These are phyloP conservation scores for Antheraea pernyi DNA, from an alignment of 1,140 invertebrate species.

Conservation along the genomic window DNA sequence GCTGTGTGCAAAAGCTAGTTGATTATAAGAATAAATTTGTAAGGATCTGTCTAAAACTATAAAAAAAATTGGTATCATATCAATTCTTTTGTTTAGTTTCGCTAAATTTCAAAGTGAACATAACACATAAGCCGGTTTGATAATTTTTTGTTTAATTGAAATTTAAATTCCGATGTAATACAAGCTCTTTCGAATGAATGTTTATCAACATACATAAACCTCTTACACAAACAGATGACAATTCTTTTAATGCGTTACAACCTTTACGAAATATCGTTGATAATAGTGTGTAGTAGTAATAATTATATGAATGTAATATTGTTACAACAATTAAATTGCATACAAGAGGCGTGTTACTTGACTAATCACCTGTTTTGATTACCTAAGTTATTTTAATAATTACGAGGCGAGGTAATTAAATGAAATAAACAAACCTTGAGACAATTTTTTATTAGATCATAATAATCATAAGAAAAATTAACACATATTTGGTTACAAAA, in stretches of 20 bases:
- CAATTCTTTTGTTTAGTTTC: no score
- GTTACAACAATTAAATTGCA: background rate
- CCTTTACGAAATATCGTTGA: constrained; percentile 8
- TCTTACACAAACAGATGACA: constrained; percentile 5
- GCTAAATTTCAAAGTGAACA: no score
- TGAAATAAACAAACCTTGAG: background rate
- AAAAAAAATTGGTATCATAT: no score
- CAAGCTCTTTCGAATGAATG: background rate
- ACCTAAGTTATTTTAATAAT: background rate
- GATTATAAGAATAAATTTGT: no score
- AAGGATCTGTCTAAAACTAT: no score
- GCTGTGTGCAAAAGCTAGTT: no score
- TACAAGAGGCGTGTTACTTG: background rate
- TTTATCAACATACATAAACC: background rate
- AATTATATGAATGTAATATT: background rate
- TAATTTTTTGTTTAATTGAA: background rate
- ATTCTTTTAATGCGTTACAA: background rate
- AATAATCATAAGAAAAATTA: background rate
- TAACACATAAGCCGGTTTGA: no score
- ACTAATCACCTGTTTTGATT: background rate
- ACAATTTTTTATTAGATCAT: background rate
- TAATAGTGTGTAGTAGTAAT: background rate
- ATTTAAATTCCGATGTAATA: background rate
- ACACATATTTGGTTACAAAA: background rate
- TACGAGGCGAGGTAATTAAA: background rate